phyloP scores from a whole-genome alignment of 2,113 vertebrate species.

The Misgurnus mizolepis region DNA sequence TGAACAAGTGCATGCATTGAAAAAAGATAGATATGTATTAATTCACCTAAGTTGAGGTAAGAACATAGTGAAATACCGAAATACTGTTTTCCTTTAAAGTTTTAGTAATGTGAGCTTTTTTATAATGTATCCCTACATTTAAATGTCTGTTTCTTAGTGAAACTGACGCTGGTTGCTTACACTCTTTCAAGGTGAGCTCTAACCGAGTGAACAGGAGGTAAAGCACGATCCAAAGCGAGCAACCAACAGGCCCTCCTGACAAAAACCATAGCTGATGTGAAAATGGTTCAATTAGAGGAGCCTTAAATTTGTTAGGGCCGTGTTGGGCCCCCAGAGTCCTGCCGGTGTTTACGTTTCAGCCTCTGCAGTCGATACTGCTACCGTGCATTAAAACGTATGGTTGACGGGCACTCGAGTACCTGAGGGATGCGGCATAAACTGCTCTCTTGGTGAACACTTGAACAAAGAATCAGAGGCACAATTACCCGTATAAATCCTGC shows the following conservation, averaged over 20 bases:
- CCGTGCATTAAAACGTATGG: conserved; percentile 69
- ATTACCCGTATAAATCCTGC: conserved; percentile 62
- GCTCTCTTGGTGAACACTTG: conserved; percentile 73
- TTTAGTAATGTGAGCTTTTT: too few species aligned
- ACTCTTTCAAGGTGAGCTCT: conserved; percentile 56
- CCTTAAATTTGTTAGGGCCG: conserved; percentile 71
- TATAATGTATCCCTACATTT: too few species aligned
- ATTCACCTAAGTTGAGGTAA: too few species aligned
- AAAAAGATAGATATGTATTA: too few species aligned
- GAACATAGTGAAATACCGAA: too few species aligned
- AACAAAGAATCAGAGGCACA: conserved; percentile 72
- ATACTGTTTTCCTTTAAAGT: too few species aligned
- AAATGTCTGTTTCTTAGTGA: too few species aligned
- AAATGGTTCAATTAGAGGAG: conserved; percentile 75
- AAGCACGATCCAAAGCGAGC: conserved; percentile 58
- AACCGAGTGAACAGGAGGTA: conserved; percentile 50
- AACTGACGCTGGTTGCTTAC: conserved; percentile 53
- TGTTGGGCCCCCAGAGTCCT: conserved; percentile 53
- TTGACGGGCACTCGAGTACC: conserved; percentile 70
- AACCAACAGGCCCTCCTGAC: conserved; percentile 60
- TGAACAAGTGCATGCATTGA: too few species aligned
- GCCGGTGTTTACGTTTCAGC: conserved; percentile 5
- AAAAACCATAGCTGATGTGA: conserved; percentile 71
- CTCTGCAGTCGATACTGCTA: conserved; percentile 70
- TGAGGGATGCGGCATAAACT: conserved; percentile 64